These are phyloP conservation scores for Platichthys flesus DNA, from an alignment of 2,113 vertebrate genomes.

Conservation along the genomic window DNA sequence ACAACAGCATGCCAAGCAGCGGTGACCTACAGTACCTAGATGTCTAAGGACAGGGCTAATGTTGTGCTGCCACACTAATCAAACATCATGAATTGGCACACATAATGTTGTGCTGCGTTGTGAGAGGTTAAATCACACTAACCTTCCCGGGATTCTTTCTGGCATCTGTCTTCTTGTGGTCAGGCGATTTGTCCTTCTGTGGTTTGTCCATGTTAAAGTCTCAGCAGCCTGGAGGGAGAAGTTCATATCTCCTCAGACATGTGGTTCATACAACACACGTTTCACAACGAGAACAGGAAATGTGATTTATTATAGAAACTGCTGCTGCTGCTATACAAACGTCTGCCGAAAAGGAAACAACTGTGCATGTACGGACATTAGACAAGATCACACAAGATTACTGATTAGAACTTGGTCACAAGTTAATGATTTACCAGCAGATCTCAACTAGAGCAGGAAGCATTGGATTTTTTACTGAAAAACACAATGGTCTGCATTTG, in stretches of 20 bases:
- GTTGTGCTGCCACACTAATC: not conserved
- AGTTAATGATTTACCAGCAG: conserved; percentile 15
- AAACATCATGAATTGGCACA: not conserved
- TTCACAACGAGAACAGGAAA: conserved; percentile 48
- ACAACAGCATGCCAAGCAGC: not conserved
- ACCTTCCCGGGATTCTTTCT: conserved; percentile 54
- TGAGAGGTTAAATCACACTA: conserved; percentile 25
- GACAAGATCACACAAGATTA: conserved; percentile 4
- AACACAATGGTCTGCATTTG: conserved; percentile 1
- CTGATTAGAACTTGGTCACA: conserved; percentile 25
- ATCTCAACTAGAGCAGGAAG: not conserved
- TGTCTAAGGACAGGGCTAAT: not conserved
- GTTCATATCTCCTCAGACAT: conserved; percentile 13
- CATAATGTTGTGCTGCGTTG: not conserved
- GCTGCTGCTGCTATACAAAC: not conserved
- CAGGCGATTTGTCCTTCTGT: not conserved
- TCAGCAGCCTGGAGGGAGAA: conserved; percentile 47
- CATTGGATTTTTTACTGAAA: not conserved
- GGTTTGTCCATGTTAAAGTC: conserved; percentile 34
- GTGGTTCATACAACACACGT: not conserved
- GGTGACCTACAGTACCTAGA: not conserved
- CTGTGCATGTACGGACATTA: not conserved
- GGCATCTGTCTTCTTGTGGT: conserved; percentile 5
- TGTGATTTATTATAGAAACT: not conserved
- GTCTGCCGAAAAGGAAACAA: conserved; percentile 40